These are phyloP conservation scores for Glyphotaelius pellucidus DNA, from an alignment of 2,888 invertebrate species.

Conservation along the genomic window DNA sequence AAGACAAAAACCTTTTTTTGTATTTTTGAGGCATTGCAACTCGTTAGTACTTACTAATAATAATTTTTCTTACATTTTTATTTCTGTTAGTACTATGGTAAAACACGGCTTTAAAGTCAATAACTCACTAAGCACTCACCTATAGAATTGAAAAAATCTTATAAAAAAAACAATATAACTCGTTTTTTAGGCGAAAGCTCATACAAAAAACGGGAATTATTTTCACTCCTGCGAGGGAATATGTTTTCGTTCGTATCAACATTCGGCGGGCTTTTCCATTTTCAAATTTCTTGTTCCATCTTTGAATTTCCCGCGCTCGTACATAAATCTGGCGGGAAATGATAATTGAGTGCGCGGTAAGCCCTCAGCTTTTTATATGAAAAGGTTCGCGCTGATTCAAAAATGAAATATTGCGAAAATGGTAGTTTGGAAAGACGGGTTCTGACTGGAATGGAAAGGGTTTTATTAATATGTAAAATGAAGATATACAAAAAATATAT, in stretches of 20 bases:
- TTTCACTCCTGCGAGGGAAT: neutral
- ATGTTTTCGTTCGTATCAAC: neutral
- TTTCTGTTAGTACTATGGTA: neutral
- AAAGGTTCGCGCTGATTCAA: constrained; percentile 4
- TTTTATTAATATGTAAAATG: neutral
- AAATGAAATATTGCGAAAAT: constrained; percentile 26
- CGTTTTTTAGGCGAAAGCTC: neutral
- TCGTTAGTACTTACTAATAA: too few relatives aligned
- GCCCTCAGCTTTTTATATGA: constrained; percentile 13
- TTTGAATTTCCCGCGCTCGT: neutral
- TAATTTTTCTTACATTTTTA: neutral
- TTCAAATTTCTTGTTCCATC: neutral
- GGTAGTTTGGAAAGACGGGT: neutral
- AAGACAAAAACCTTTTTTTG: too few relatives aligned
- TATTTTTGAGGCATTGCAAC: too few relatives aligned
- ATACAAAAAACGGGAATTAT: neutral
- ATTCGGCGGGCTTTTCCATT: neutral
- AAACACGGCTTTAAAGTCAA: neutral
- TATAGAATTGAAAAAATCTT: neutral
- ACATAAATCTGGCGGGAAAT: constrained; percentile 2
- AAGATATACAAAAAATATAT: neutral
- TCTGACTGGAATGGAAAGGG: neutral
- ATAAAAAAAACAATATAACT: neutral
- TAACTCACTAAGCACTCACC: neutral
- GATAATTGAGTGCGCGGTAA: constrained; percentile 31